phyloP scores from a whole-genome alignment of 2,888 invertebrate species.

The Alsophila aescularia region DNA sequence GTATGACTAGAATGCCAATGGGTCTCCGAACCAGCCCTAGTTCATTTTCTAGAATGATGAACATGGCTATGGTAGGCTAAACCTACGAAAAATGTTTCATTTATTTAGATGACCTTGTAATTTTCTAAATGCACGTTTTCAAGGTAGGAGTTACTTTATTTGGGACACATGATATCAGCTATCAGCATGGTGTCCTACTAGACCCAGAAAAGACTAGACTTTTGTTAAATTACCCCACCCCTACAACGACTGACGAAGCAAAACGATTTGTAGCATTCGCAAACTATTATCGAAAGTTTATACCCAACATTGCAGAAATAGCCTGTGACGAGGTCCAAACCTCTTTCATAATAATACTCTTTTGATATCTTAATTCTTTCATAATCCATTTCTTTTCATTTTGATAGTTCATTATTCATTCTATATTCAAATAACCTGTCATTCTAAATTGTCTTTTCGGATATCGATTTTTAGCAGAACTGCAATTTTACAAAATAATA shows the following conservation, averaged over 20 bases:
- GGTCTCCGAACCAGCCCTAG: constrained; percentile 14
- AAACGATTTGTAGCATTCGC: too few relatives aligned
- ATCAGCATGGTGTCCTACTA: neutral
- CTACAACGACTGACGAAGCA: neutral
- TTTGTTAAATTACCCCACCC: neutral
- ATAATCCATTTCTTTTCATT: too few relatives aligned
- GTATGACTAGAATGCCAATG: constrained; percentile 17
- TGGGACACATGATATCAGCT: neutral
- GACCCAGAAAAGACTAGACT: neutral
- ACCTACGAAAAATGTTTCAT: constrained; percentile 10
- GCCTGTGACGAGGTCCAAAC: too few relatives aligned
- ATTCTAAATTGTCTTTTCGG: too few relatives aligned
- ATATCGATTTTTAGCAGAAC: too few relatives aligned
- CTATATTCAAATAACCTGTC: too few relatives aligned
- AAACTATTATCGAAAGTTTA: constrained; percentile 30
- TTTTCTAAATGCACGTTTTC: constrained; percentile 2
- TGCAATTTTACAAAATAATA: too few relatives aligned
- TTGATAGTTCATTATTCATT: too few relatives aligned
- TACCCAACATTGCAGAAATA: constrained; percentile 15
- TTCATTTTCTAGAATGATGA: constrained; percentile 4
- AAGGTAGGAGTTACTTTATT: neutral
- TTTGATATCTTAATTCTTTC: too few relatives aligned
- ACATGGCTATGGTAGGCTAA: constrained; percentile 8
- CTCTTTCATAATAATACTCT: too few relatives aligned
- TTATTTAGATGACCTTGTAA: constrained; percentile 12